Evolutionary conservation across 2,797 vertebrate genomes (phyloP), one percentile per base, ranked within the genome.

Genomic region (Sternarchorhynchus goeldii): DNA sequence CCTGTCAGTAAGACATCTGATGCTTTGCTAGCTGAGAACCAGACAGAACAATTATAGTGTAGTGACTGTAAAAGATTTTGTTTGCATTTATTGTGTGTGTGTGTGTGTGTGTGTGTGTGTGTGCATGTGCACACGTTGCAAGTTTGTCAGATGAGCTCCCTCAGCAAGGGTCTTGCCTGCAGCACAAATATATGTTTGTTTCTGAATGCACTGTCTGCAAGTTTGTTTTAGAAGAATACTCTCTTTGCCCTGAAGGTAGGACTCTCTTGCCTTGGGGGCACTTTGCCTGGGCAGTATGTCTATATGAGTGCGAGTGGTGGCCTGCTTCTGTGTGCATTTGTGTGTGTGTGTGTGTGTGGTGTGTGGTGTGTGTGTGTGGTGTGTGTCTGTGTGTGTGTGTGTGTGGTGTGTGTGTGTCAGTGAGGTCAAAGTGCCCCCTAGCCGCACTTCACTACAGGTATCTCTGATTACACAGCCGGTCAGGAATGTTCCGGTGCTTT

Each of bases 401-500:
- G 60, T 65, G 16, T 56, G n/a, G 12, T 36, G 14, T 21, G 32
- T 29, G 10, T 25, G 34, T 66, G 70, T 66, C 36, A 78, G 53
- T n/a, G 63, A 73, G 77, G 77, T 73, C 70, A 73, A 66, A 88
- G 89, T 86, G 88, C 87, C 84, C 87, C 86, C 91, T 88, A 91
- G 92, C 91, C 45, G 31, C 69, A 90, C 85, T 85, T 82, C 86
- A 2, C 82, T 84, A 89, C 88, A 89, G 86, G 90, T 91, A 92
- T 90, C 92, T 91, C 90, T 92, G 91, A 93, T 92, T 89, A 90
- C 89, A 90, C 90, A 89, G 81, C 85, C 85, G 85, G 90, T 90
- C 68, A 75, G 88, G 89, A 91, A 92, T 92, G 91, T 91, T 91
- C 90, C 88, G 90, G 91, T 25, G 86, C 82, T 85, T 87, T 88